A percentile compares a stretch with the other conserved stretches of the same genome.
These are phyloP conservation scores for Brachionus rotundiformis DNA, from an alignment of 1,140 invertebrate species.

Conservation along the genomic window DNA sequence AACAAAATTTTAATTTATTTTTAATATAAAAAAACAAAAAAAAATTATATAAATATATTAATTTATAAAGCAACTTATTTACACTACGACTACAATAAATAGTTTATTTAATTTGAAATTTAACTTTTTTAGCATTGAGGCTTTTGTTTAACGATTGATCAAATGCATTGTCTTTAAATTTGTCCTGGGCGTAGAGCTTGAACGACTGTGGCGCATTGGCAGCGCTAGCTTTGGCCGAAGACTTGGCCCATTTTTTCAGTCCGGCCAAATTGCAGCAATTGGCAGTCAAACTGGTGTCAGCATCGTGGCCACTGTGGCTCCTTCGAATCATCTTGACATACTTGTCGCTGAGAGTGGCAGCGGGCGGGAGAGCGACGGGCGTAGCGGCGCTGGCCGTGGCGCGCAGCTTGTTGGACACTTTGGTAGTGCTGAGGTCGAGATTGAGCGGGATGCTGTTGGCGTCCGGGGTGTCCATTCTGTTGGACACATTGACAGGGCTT, in stretches of 20 bases:
- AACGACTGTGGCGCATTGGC: background rate
- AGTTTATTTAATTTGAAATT: conserved; percentile 30
- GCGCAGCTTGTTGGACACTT: background rate
- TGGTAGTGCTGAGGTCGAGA: background rate
- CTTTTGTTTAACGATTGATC: background rate
- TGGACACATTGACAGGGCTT: background rate
- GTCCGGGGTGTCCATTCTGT: background rate
- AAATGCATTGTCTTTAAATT: background rate
- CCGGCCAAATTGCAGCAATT: background rate
- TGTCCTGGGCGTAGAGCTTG: background rate
- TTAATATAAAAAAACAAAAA: background rate
- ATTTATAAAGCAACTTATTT: background rate
- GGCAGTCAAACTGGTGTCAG: background rate
- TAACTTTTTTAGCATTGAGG: conserved; percentile 3
- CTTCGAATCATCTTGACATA: background rate
- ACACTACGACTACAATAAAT: background rate
- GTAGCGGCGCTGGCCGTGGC: background rate
- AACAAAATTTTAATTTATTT: background rate
- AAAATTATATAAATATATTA: too few species aligned
- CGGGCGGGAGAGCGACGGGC: background rate
- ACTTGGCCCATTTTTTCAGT: conserved; percentile 5
- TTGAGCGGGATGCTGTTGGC: background rate
- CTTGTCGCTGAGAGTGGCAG: background rate
- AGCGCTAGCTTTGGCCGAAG: background rate
- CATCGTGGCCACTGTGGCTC: background rate